phyloP scores from a whole-genome alignment of 2,797 vertebrate species.

The Sebastiscus albofasciatus region DNA sequence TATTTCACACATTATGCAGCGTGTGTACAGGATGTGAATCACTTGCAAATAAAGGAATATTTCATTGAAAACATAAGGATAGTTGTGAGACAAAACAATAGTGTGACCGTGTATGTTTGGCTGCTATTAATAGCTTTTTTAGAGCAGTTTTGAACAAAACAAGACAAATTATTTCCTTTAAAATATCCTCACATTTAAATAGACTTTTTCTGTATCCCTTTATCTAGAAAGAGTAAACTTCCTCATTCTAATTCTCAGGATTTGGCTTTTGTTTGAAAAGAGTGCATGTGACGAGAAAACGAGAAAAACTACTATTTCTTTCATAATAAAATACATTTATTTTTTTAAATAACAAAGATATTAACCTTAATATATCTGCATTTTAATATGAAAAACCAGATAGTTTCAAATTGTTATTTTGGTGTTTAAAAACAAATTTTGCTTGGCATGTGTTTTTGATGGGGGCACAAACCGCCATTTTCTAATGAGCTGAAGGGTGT shows the following conservation, averaged over 20 bases:
- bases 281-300: conserved; percentile 7
- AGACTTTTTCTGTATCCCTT: background rate
- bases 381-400: background rate
- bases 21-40: background rate
- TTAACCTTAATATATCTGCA: background rate
- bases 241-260: background rate
- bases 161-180: background rate
- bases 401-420: conserved; percentile 3
- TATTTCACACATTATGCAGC: background rate
- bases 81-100: conserved; percentile 16
- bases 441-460: conserved; percentile 43
- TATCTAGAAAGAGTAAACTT: background rate
- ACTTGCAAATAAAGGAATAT: conserved; percentile 4
- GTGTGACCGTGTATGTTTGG: background rate
- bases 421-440: conserved; percentile 1
- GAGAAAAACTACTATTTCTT: background rate
- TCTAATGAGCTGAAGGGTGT: conserved; percentile 75
- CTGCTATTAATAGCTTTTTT: conserved; percentile 6
- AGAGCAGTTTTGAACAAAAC: background rate
- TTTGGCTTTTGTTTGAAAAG: conserved; percentile 7
- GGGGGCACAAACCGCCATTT: conserved; percentile 82
- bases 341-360: background rate
- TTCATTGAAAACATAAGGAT: background rate
- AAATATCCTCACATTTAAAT: conserved; percentile 27
- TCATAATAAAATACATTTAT: background rate